Evolutionary conservation across 2,113 vertebrate species (phyloP).

Genomic region (Electrona antarctica): DNA sequence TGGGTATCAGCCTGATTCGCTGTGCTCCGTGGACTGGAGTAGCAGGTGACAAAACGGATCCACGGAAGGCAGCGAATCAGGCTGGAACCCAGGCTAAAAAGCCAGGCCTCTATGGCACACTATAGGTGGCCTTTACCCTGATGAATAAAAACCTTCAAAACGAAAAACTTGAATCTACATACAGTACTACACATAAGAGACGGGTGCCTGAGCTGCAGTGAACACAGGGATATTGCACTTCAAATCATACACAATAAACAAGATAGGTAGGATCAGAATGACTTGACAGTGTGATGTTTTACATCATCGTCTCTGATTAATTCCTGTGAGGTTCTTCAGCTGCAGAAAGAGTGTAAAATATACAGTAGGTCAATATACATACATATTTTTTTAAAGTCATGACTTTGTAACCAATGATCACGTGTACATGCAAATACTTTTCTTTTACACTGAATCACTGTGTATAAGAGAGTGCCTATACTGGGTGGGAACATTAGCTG

Average conservation of each 20-base stretch:
- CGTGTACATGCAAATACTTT: not conserved
- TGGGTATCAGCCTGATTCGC: not conserved
- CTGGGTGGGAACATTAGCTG: not conserved
- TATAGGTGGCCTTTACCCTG: not conserved
- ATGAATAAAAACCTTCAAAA: constrained; percentile 4
- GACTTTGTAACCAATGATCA: too few species aligned
- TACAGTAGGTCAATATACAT: too few species aligned
- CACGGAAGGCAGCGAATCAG: too few species aligned
- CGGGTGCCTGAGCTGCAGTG: not conserved
- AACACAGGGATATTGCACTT: constrained; percentile 6
- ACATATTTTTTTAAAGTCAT: too few species aligned
- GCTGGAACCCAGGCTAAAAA: not conserved
- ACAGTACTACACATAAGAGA: constrained; percentile 16
- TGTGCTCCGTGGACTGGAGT: too few species aligned
- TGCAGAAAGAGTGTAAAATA: constrained; percentile 50
- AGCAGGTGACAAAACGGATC: too few species aligned
- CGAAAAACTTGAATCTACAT: constrained; percentile 5
- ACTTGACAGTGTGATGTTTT: not conserved
- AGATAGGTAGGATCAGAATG: not conserved
- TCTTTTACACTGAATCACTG: not conserved
- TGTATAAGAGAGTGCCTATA: not conserved
- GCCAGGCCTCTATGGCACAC: not conserved
- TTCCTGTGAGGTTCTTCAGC: constrained; percentile 81
- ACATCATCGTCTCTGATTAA: constrained; percentile 80
- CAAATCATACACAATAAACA: constrained; percentile 4